phyloP scores from a whole-genome alignment of 2,888 invertebrate species.

The Lasioglossum leucozonium region DNA sequence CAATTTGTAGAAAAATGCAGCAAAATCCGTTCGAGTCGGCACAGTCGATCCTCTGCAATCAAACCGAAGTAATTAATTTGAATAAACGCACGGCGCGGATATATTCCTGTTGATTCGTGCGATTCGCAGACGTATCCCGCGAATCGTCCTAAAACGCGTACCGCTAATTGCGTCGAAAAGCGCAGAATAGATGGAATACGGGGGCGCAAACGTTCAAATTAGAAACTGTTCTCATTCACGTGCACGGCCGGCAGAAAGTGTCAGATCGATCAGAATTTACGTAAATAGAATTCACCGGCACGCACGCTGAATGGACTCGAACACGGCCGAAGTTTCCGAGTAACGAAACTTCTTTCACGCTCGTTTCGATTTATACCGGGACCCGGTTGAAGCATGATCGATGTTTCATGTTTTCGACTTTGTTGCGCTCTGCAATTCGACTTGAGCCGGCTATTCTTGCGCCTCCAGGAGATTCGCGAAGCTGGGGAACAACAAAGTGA shows the following conservation, averaged over 20 bases:
- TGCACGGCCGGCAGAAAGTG: constrained; percentile 39
- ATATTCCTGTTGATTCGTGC: not conserved
- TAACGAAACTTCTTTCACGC: not conserved
- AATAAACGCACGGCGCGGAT: not conserved
- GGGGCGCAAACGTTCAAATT: constrained; percentile 32
- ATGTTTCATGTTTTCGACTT: not conserved
- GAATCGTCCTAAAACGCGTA: not conserved
- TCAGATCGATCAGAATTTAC: constrained; percentile 54
- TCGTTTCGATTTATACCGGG: not conserved
- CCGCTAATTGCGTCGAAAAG: constrained; percentile 7
- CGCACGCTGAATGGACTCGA: constrained; percentile 24
- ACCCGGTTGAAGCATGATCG: not conserved
- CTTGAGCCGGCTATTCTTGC: not conserved
- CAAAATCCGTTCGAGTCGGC: not conserved
- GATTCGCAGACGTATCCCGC: not conserved
- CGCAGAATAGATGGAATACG: constrained; percentile 15
- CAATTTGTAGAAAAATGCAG: not conserved
- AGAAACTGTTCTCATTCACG: constrained; percentile 29
- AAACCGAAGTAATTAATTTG: not conserved
- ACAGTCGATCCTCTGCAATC: not conserved
- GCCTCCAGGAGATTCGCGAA: not conserved
- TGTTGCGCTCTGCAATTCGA: not conserved
- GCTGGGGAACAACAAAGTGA: not conserved
- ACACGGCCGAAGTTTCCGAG: constrained; percentile 1
- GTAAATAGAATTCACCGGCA: constrained; percentile 45